Conservation (phyloP, 2,888 invertebrate genomes). For the Machimus rusticus region DNA sequence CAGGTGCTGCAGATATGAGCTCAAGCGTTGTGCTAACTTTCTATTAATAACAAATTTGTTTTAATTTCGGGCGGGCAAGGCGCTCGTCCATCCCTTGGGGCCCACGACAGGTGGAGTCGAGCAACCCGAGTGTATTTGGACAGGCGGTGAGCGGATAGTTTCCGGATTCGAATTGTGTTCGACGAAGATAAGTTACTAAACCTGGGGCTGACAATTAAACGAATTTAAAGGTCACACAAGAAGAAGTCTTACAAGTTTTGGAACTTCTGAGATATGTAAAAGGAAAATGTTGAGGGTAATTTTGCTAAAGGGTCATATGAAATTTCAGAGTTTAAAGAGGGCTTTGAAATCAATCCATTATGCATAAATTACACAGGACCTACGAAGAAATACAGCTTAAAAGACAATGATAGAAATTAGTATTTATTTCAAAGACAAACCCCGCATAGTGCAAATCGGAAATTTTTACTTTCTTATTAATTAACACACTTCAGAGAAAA, state of each 20-base stretch:
- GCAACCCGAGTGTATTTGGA: neutral
- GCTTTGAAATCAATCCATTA: neutral
- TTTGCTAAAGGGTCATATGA: neutral
- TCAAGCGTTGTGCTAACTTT: neutral
- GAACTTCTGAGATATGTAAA: neutral
- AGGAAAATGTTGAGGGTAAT: neutral
- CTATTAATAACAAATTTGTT: slow-evolving; percentile 24
- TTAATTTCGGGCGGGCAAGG: neutral
- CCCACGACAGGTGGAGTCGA: neutral
- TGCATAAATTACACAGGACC: neutral
- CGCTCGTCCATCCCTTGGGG: neutral
- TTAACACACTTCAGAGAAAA: too few relatives aligned
- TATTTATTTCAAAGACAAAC: neutral
- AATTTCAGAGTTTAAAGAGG: neutral
- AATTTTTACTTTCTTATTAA: neutral
- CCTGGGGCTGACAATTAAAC: neutral
- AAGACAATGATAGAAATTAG: neutral
- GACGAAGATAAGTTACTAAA: neutral
- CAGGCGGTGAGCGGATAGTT: neutral
- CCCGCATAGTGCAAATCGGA: too few relatives aligned
- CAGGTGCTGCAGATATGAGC: neutral
- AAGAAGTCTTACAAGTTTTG: neutral
- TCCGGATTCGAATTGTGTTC: neutral
- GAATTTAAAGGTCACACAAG: neutral
- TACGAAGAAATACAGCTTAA: neutral